A percentile compares a stretch with the other conserved stretches of the same genome.
Conservation (phyloP, 2,113 vertebrate genomes). For the Ictidomys tridecemlineatus region DNA sequence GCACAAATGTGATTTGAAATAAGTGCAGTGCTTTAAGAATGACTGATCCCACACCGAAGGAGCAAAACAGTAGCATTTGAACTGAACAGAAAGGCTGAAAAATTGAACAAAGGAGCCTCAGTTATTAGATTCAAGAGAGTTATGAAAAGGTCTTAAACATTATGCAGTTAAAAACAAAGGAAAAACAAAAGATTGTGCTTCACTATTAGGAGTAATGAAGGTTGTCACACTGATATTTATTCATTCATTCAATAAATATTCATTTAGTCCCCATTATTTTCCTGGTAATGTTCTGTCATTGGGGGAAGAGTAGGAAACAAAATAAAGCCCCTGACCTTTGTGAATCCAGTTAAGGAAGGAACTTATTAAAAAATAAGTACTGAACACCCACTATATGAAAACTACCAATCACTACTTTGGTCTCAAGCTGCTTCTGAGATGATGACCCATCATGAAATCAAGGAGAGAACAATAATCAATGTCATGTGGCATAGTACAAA, state of each 20-base stretch:
- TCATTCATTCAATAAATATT: slow-evolving; percentile 52
- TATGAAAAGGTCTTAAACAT: slow-evolving; percentile 38
- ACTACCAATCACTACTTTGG: background rate
- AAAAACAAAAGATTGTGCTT: slow-evolving; percentile 2
- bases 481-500: background rate
- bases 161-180: slow-evolving; percentile 2
- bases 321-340: background rate
- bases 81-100: slow-evolving; percentile 17
- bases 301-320: background rate
- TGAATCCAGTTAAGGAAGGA: background rate
- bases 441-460: background rate
- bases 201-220: background rate
- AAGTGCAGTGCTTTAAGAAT: slow-evolving; percentile 45
- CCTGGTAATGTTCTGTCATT: background rate
- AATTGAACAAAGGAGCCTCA: background rate
- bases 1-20: slow-evolving; percentile 25
- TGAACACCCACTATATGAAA: background rate
- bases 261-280: background rate
- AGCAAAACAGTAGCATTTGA: slow-evolving; percentile 28
- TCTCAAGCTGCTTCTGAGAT: background rate
- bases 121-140: slow-evolving; percentile 41
- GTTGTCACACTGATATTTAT: background rate
- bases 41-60: background rate
- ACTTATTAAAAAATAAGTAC: background rate
- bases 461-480: background rate